Conservation (phyloP, 2,888 invertebrate genomes). For the Nematopogon swammerdamellus region DNA sequence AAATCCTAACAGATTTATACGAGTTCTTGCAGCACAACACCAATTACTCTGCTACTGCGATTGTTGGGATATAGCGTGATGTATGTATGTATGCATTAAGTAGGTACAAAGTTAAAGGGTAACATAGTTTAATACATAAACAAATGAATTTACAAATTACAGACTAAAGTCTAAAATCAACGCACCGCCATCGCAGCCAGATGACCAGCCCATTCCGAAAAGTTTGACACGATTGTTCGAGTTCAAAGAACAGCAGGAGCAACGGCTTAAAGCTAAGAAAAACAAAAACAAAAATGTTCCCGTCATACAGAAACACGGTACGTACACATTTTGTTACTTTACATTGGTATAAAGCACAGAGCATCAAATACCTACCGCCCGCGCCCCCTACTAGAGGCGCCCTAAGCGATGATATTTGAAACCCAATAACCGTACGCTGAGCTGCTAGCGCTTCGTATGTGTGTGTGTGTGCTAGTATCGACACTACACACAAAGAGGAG, state of each 20-base stretch:
- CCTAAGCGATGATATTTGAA: too few relatives aligned
- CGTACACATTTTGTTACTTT: not conserved
- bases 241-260: constrained; percentile 21
- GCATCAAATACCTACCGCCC: too few relatives aligned
- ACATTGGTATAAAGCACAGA: too few relatives aligned
- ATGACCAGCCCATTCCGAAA: constrained; percentile 71
- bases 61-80: constrained; percentile 1
- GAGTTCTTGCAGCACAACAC: too few relatives aligned
- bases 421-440: too few relatives aligned
- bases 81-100: constrained; percentile 8
- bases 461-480: too few relatives aligned
- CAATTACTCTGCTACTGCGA: not conserved
- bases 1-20: too few relatives aligned
- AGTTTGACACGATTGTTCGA: constrained; percentile 63
- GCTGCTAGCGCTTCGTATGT: too few relatives aligned
- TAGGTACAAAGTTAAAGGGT: constrained; percentile 4
- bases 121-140: not conserved
- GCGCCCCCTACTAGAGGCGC: too few relatives aligned
- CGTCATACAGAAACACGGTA: not conserved
- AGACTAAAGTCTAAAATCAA: constrained; percentile 73
- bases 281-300: constrained; percentile 18
- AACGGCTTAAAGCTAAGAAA: constrained; percentile 14
- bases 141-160: constrained; percentile 14
- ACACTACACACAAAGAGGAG: too few relatives aligned
- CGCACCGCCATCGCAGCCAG: constrained; percentile 66